Evolutionary conservation across 1,140 invertebrate genomes (phyloP).

Genomic region (Physella acuta): DNA sequence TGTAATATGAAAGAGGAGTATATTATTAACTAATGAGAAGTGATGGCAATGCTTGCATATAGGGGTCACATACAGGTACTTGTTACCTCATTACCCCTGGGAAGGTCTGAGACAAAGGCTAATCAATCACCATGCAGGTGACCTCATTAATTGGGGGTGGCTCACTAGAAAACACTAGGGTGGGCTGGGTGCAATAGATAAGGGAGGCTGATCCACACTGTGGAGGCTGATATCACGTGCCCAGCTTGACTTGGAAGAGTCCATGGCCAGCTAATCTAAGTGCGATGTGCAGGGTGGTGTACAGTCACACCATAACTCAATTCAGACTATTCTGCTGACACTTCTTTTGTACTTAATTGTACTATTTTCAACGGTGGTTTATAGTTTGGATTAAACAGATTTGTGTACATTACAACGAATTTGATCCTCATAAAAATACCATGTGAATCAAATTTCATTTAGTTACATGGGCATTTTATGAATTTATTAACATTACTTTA

Average conservation of each 20-base stretch:
- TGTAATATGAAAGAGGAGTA: no score
- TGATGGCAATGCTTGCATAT: conserved; percentile 29
- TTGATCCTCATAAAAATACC: no score
- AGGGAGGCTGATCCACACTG: conserved; percentile 2
- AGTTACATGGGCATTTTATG: no score
- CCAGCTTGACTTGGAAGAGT: conserved; percentile 25
- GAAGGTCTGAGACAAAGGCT: conserved; percentile 34
- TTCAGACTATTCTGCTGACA: conserved; percentile 36
- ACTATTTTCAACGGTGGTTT: no score
- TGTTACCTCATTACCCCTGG: conserved; percentile 25
- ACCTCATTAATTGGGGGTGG: conserved; percentile 28
- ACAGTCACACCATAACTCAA: conserved; percentile 27
- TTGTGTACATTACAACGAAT: no score
- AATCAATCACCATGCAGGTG: conserved; percentile 29
- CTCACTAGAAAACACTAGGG: conserved; percentile 19
- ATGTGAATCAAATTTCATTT: no score
- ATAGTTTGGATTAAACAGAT: no score
- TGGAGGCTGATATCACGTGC: conserved; percentile 20
- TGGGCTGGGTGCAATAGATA: conserved; percentile 7
- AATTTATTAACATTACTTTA: no score
- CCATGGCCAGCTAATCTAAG: conserved; percentile 31
- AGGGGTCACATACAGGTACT: conserved; percentile 31
- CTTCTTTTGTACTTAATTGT: conserved; percentile 27
- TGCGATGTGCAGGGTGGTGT: conserved; percentile 29
- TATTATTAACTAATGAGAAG: conserved; percentile 6